Conservation (phyloP, 2,888 invertebrate species). For the Drosophila emarginata region DNA sequence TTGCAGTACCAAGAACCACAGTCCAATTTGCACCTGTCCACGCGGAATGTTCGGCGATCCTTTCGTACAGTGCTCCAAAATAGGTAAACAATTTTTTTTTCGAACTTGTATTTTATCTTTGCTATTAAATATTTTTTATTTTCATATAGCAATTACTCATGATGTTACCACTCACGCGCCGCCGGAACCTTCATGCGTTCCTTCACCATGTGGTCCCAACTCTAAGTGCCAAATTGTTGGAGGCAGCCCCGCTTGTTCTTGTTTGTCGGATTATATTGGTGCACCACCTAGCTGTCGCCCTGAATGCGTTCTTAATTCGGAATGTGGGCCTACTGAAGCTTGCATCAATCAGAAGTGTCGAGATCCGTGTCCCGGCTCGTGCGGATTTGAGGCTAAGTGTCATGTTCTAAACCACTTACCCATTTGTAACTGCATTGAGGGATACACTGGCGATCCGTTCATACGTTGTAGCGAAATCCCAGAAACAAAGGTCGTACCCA, state of each 20-base stretch:
- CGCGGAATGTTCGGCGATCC: conserved; percentile 94
- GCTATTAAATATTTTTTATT: not conserved
- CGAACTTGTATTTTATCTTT: not conserved
- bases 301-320: conserved; percentile 90
- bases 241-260: conserved; percentile 90
- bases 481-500: conserved; percentile 81
- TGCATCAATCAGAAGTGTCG: conserved; percentile 91
- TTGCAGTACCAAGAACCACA: conserved; percentile 92
- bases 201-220: conserved; percentile 93
- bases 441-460: conserved; percentile 85
- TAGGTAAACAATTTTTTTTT: conserved; percentile 84
- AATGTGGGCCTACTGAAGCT: conserved; percentile 89
- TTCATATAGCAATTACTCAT: conserved; percentile 52
- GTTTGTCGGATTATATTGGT: conserved; percentile 90
- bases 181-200: conserved; percentile 89
- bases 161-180: conserved; percentile 74
- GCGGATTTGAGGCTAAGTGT: conserved; percentile 90
- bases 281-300: conserved; percentile 90
- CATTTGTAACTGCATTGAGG: conserved; percentile 88
- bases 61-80: conserved; percentile 88
- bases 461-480: conserved; percentile 86
- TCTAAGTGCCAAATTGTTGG: conserved; percentile 90
- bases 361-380: conserved; percentile 92
- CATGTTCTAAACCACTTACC: conserved; percentile 88
- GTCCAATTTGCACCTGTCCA: conserved; percentile 93